phyloP scores from a whole-genome alignment of 2,113 vertebrate genomes.

The Ariopsis seemanni region DNA sequence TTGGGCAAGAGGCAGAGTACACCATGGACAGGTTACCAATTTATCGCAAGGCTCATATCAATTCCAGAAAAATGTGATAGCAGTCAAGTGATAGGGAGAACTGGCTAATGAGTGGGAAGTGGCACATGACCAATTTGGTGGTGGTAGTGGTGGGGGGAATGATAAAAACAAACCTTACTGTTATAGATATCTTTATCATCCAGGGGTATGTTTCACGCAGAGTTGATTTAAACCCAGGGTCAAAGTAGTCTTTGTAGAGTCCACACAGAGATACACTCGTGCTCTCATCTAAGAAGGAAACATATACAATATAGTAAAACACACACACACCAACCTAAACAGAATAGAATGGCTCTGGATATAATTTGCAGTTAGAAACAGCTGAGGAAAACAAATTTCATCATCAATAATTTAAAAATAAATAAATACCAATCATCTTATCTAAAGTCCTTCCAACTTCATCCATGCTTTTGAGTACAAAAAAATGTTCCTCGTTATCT shows the following conservation, averaged over 20 bases:
- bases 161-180: constrained; percentile 35
- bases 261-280: constrained; percentile 67
- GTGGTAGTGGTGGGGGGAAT: neutral
- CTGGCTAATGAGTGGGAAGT: neutral
- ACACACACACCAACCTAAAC: neutral
- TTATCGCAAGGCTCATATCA: neutral
- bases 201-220: constrained; percentile 61
- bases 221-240: accelerated
- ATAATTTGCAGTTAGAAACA: neutral
- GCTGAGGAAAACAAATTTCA: no score
- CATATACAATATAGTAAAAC: neutral
- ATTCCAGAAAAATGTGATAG: neutral
- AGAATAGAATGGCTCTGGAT: neutral
- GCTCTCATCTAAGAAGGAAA: constrained; percentile 63
- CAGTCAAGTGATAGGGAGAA: neutral
- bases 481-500: constrained; percentile 58
- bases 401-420: neutral
- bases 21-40: no score
- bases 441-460: constrained; percentile 65
- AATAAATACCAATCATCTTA: constrained; percentile 67
- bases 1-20: no score
- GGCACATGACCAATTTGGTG: neutral
- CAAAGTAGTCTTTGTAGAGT: constrained; percentile 59
- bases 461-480: constrained; percentile 20
- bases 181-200: constrained; percentile 51